Base-by-base conservation (phyloP, 2,888 invertebrate genomes). In the Leptinotarsa juncta region DNA sequence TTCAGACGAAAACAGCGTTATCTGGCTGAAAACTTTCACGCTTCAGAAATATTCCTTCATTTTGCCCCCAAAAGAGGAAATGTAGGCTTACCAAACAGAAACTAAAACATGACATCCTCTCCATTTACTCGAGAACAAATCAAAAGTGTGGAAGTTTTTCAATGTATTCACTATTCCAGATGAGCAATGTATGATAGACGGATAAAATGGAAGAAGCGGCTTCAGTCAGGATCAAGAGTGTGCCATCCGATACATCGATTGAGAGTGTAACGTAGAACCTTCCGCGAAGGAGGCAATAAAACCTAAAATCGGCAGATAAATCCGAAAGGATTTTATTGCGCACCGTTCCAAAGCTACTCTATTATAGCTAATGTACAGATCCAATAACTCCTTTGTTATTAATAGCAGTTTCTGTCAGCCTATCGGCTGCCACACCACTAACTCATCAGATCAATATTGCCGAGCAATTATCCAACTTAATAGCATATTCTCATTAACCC, bases 301-400 rank as follows among this genome's bases (percentile, higher is more conserved):
- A 84, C 82, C 84, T 84, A 84, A 84, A 86, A 85, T 84, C 85
- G 85, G 83, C 82, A 85, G 85, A 86, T 86, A 86, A 86, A 86
- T 86, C 85, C 84, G 84, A 83, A 85, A 84, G 85, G 85, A 85
- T 85, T 84, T 85, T 82, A 85, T 83, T 84, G 84, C 84, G 83
- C 84, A 84, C 84, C 82, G 83, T 83, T 83, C 81, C 81, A 83
- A 84, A 85, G 83, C 84, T 84, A 83, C 84, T 86, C 84, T 85
- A 84, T 85, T 86, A 85, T 84, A 81, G 84, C 84, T 85, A 85
- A 85, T 85, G 85, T 86, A 86, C 85, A 86, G 85, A 84, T 85
- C 84, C 84, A 84, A 85, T 85, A 86, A 85, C 84, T 85, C 84
- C 84, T 84, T 84, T 85, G 85, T 85, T 86, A 86, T 86, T 85